phyloP scores from a whole-genome alignment of 2,888 invertebrate genomes.

The Platycheirus rosarum region DNA sequence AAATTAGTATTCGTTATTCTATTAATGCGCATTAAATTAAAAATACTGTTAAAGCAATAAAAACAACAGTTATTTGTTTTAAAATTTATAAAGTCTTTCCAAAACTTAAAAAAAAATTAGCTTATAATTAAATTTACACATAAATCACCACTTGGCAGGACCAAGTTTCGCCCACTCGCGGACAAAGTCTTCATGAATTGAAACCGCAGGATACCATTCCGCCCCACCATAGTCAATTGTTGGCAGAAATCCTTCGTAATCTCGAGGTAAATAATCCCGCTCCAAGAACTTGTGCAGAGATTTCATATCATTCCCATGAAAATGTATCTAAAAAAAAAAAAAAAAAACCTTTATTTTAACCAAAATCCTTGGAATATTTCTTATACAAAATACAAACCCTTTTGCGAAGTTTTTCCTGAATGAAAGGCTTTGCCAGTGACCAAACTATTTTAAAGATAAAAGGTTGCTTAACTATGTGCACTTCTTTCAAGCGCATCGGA shows the following conservation, averaged over 20 bases:
- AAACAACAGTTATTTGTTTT: too few species aligned
- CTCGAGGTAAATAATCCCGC: constrained; percentile 87
- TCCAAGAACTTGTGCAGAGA: constrained; percentile 89
- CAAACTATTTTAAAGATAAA: constrained; percentile 93
- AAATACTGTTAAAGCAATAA: too few species aligned
- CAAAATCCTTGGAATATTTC: too few species aligned
- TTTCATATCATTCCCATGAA: constrained; percentile 92
- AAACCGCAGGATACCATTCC: constrained; percentile 90
- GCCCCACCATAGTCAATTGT: constrained; percentile 89
- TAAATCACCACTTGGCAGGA: constrained; percentile 83
- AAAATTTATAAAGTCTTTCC: neutral
- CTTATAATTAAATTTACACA: neutral
- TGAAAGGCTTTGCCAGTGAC: constrained; percentile 92
- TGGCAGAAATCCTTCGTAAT: constrained; percentile 90
- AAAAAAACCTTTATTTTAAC: neutral
- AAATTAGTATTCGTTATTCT: too few species aligned
- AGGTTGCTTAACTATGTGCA: constrained; percentile 93
- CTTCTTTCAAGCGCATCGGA: constrained; percentile 92
- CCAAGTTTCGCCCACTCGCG: constrained; percentile 88
- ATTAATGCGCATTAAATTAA: too few species aligned
- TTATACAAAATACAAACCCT: constrained; percentile 84
- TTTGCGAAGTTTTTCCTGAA: constrained; percentile 89
- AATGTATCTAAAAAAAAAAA: constrained; percentile 86
- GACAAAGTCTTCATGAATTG: constrained; percentile 86
- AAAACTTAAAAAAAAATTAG: neutral